Evolutionary conservation across 1,140 invertebrate genomes (phyloP).

Genomic region (Caenorhabditis latens): DNA sequence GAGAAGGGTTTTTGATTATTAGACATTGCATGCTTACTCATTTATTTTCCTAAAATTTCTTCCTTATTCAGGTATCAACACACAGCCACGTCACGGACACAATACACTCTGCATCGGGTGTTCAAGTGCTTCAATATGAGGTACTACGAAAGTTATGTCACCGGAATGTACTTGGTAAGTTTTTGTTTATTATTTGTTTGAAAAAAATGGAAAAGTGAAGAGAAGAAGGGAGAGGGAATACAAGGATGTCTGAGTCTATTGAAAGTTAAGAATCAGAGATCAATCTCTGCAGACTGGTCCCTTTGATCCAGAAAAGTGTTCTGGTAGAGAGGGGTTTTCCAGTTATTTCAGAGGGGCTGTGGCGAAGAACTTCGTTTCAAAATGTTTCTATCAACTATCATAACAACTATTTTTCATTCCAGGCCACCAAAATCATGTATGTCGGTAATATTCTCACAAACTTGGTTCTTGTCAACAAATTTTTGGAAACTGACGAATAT

Average conservation of each 20-base stretch:
- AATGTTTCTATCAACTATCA: no score
- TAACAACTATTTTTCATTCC: conserved; percentile 75
- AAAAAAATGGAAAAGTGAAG: background rate
- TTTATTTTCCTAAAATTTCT: background rate
- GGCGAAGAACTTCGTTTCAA: background rate
- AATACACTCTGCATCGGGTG: conserved; percentile 77
- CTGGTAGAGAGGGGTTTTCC: no score
- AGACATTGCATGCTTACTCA: background rate
- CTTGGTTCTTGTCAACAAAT: conserved; percentile 80
- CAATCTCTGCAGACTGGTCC: background rate
- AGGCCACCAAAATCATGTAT: conserved; percentile 80
- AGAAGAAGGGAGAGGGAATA: background rate
- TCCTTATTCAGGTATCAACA: conserved; percentile 73
- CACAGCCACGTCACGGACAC: conserved; percentile 76
- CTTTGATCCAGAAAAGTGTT: background rate
- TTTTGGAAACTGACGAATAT: conserved; percentile 80
- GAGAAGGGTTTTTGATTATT: background rate
- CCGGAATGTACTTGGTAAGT: conserved; percentile 76
- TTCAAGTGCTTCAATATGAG: conserved; percentile 78
- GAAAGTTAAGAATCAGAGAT: background rate
- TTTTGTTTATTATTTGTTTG: conserved; percentile 10
- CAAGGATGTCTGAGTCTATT: background rate
- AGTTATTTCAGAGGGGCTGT: no score
- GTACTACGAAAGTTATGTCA: conserved; percentile 77
- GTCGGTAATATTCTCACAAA: conserved; percentile 79